A percentile compares a stretch with the other conserved stretches of the same genome.
These are phyloP conservation scores for Diceros bicornis DNA, from an alignment of 2,797 vertebrate genomes.

Conservation along the genomic window DNA sequence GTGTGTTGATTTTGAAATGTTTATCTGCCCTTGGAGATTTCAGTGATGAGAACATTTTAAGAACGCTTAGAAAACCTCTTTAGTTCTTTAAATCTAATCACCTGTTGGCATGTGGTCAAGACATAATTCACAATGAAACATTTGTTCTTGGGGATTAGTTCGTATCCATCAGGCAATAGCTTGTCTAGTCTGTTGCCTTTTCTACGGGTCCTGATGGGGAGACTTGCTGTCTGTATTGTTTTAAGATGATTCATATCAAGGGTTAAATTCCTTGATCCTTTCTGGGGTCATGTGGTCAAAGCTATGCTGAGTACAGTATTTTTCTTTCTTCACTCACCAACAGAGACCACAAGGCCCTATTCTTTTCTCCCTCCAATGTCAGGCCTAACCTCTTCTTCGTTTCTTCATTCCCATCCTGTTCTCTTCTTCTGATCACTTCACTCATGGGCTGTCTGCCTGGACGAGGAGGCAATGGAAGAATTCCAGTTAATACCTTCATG, in stretches of 20 bases:
- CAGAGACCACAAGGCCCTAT: neutral
- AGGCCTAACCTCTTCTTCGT: neutral
- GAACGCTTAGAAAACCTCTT: conserved; percentile 16
- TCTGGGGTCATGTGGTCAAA: neutral
- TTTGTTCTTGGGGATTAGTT: conserved; percentile 60
- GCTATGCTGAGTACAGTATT: neutral
- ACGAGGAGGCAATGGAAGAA: neutral
- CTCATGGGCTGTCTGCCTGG: neutral
- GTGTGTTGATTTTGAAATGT: conserved; percentile 70
- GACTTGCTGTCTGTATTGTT: conserved; percentile 3
- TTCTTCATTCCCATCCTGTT: neutral
- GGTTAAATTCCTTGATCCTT: conserved; percentile 61
- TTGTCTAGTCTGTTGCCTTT: conserved; percentile 13
- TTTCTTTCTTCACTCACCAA: conserved; percentile 1
- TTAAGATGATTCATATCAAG: conserved; percentile 47
- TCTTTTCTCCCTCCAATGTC: neutral
- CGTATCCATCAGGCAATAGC: conserved; percentile 24
- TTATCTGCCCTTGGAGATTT: conserved; percentile 68
- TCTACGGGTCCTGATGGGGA: neutral
- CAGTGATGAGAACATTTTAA: conserved; percentile 68
- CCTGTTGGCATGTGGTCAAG: conserved; percentile 69
- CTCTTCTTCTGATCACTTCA: neutral
- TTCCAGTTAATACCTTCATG: neutral
- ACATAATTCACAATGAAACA: conserved; percentile 66
- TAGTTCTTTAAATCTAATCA: conserved; percentile 69